Evolutionary conservation across 2,888 invertebrate genomes (phyloP).

Genomic region (Meiosimyza decipiens): DNA sequence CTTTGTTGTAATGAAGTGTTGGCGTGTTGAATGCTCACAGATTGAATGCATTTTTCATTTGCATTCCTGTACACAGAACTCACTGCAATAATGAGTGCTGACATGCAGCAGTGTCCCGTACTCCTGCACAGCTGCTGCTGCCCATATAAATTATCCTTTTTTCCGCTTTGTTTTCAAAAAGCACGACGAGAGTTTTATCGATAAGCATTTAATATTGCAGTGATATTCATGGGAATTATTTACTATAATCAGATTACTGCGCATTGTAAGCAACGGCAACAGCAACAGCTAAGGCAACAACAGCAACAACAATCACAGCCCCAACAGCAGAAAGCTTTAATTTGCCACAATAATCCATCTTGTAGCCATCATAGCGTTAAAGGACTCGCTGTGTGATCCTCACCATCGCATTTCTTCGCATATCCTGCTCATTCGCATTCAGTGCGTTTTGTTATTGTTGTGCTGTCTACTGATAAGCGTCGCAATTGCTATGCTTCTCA

Average conservation of each 20-base stretch:
- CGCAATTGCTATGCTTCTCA: constrained; percentile 39
- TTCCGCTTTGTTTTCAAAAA: too few relatives aligned
- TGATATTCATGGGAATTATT: too few relatives aligned
- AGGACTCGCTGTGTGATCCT: neutral
- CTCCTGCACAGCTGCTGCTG: too few relatives aligned
- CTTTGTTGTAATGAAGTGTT: constrained; percentile 16
- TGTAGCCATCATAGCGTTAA: constrained; percentile 32
- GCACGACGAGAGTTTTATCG: too few relatives aligned
- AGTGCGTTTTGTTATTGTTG: constrained; percentile 18
- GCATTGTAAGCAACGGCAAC: too few relatives aligned
- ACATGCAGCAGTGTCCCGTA: neutral
- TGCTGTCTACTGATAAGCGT: constrained; percentile 36
- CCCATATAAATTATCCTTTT: too few relatives aligned
- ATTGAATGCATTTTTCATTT: constrained; percentile 6
- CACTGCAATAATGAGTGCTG: constrained; percentile 14
- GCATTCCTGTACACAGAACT: neutral
- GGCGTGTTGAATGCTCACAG: constrained; percentile 9
- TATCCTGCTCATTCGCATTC: constrained; percentile 29
- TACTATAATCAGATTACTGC: too few relatives aligned
- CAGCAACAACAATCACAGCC: too few relatives aligned
- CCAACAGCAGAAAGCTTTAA: too few relatives aligned
- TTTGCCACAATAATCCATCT: constrained; percentile 25
- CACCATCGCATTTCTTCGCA: neutral
- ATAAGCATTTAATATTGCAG: too few relatives aligned
- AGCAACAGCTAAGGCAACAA: too few relatives aligned